Evolutionary conservation across 1,140 invertebrate genomes (phyloP).

Genomic region (Protaetia brevitarsis): DNA sequence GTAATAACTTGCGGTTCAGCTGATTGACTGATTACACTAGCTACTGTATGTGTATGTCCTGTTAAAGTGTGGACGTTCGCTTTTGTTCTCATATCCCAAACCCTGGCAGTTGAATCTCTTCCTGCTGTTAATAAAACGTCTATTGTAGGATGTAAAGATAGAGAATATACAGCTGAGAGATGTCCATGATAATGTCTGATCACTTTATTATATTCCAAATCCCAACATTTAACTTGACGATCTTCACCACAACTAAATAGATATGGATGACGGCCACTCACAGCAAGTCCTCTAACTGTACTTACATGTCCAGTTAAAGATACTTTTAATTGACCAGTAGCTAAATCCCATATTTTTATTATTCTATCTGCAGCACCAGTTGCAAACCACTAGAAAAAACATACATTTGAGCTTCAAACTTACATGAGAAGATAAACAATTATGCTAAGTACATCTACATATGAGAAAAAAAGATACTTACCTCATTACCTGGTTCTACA

Average conservation of each 20-base stretch:
- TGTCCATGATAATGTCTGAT: slow-evolving; percentile 99
- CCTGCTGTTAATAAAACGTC: slow-evolving; percentile 94
- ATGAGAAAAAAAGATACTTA: slow-evolving; percentile 27
- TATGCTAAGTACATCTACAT: not conserved
- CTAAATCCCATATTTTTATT: slow-evolving; percentile 99
- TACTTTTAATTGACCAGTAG: slow-evolving; percentile 90
- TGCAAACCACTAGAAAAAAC: slow-evolving; percentile 61
- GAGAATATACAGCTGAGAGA: slow-evolving; percentile 91
- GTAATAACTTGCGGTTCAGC: slow-evolving; percentile 90
- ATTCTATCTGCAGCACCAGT: slow-evolving; percentile 95
- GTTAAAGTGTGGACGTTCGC: slow-evolving; percentile 95
- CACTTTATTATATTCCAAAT: slow-evolving; percentile 98
- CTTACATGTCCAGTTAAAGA: slow-evolving; percentile 98
- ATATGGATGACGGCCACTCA: slow-evolving; percentile 94
- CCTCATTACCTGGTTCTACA: slow-evolving; percentile 95
- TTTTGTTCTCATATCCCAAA: slow-evolving; percentile 99
- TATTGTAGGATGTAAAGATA: slow-evolving; percentile 93
- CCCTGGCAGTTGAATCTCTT: slow-evolving; percentile 90
- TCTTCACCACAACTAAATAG: slow-evolving; percentile 99
- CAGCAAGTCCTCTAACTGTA: slow-evolving; percentile 90
- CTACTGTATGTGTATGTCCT: slow-evolving; percentile 98
- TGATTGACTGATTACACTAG: slow-evolving; percentile 88
- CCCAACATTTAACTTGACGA: slow-evolving; percentile 99
- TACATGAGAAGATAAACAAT: not conserved
- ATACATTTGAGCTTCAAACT: slow-evolving; percentile 20